Evolutionary conservation across 2,797 vertebrate genomes (phyloP), one percentile per base, ranked within the genome.

Genomic region (Anabas testudineus): DNA sequence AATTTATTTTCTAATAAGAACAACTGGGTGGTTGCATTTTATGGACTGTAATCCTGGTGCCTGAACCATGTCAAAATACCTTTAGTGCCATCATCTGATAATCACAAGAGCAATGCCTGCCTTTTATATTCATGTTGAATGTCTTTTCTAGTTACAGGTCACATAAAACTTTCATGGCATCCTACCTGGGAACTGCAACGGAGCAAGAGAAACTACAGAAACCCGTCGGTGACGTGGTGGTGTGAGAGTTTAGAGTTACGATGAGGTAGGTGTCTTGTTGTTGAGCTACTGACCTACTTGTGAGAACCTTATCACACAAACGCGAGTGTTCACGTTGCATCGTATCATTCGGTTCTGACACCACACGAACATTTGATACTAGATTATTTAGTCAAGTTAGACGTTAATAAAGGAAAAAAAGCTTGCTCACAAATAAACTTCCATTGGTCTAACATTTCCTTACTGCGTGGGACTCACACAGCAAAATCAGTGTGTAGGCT

Each of bases 201-300:
- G 94, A 94, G 76, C 89, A 88, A 71, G 90, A 94, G 70, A 92
- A 93, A 62, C 91, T 94, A 4, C 90, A 94, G 86, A 94, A 92
- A 59, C 72, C 80, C 10, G 10, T 24, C 0, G 67, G 81, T n/a
- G 83, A 91, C 14, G 75, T 88, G 4, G 73, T 86, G 12, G 92
- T 93, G 56, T 94, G 84, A 92, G 9, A 15, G 51, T 32, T 1
- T 57, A 26, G 30, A 2, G 58, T 68, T 68, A 68, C 18, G 1
- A 32, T 22, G 30, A 87, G 87, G 89, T 91, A 46, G 21, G 87
- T 72, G 32, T 46, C 16, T 2, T 42, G 15, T 46, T 12, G 1
- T 43, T 37, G 21, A 45, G 3, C n/a, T 54, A 76, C 60, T 48
- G 19, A 52, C 53, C 46, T 24, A 57, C 10, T 78, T 81, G 3